Base-by-base conservation (phyloP, 2,888 invertebrate genomes). In the Dromius quadrimaculatus region DNA sequence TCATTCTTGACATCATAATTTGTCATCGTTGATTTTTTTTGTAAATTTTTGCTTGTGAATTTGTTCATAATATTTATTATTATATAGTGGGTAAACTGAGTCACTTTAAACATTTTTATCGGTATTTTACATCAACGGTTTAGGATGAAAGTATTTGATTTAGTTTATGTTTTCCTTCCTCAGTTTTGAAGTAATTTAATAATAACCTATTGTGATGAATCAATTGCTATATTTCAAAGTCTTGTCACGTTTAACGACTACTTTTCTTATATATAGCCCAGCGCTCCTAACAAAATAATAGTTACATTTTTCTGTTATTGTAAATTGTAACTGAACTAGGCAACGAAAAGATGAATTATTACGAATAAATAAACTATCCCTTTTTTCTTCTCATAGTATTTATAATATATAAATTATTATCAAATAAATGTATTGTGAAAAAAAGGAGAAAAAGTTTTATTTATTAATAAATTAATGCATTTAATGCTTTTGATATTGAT, bases 191-290 rank as follows among this genome's bases (percentile, higher is more conserved):
- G 54, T 54, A 54, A 54, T 54, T 54, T 54, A 54, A 54, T 54
- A 23, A 54, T 43, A 28, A 43, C 62, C 38, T 13, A 17, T 43
- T 41, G 28, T 43, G 43, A 43, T 41, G 22, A 62, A 62, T 13
- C 43, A 62, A 62, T 62, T 62, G 41, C n/a, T 43, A n/a, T 62
- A 22, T 20, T 62, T 62, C 23, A 43, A 38, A 62, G 43, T 62
- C 62, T 20, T 11, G 43, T 41, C 62, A 62, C 62, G 62, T 62
- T 62, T 61, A n/a, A 19, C 36, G 34, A 20, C 28, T 43, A 43
- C 13, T 20, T 43, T 43, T 62, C 22, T 38, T 61, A n/a, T n/a
- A n/a, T 34, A 62, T 62, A 43, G 62, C 43, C 28, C 43, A 28
- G 43, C 28, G 62, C 43, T 43, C 62, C 62, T 43, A 47, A 47